A percentile compares a stretch with the other conserved stretches of the same genome.
Conservation (phyloP, 2,797 vertebrate genomes). For the Anabas testudineus region DNA sequence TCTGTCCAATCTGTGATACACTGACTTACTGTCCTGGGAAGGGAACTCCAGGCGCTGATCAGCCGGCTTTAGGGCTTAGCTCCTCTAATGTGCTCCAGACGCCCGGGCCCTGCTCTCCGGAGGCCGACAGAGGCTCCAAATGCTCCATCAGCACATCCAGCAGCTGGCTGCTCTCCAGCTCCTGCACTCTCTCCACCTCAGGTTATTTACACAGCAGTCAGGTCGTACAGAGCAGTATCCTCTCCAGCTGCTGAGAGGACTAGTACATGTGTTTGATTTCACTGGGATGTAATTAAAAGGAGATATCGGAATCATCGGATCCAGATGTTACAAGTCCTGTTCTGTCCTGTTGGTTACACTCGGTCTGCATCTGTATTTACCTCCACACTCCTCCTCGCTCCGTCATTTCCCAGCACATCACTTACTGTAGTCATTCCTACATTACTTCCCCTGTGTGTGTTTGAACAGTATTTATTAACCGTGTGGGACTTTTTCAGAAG, state of each 20-base stretch:
- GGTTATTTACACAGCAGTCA: conserved; percentile 53
- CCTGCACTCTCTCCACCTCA: conserved; percentile 23
- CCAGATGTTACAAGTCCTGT: too few species aligned
- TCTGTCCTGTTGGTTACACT: too few species aligned
- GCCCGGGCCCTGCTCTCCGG: not conserved
- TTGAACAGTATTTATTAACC: too few species aligned
- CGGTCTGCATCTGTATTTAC: too few species aligned
- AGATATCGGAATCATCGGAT: not conserved
- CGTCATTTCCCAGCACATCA: too few species aligned
- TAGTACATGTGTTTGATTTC: too few species aligned
- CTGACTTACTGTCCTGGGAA: conserved; percentile 57
- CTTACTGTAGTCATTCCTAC: too few species aligned
- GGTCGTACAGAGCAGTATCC: conserved; percentile 30
- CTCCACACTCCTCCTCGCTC: too few species aligned
- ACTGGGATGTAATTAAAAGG: not conserved
- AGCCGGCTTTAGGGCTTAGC: conserved; percentile 53
- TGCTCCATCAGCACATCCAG: conserved; percentile 64
- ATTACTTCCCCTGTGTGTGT: too few species aligned
- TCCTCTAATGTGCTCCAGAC: conserved; percentile 73
- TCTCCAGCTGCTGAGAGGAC: conserved; percentile 38
- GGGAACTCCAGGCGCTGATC: conserved; percentile 54
- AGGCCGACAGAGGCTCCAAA: conserved; percentile 22
- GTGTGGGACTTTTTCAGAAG: too few species aligned
- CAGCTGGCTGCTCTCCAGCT: conserved; percentile 52
- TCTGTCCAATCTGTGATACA: conserved; percentile 46